phyloP scores from a whole-genome alignment of 2,888 invertebrate genomes.

The Anoplius nigerrimus region DNA sequence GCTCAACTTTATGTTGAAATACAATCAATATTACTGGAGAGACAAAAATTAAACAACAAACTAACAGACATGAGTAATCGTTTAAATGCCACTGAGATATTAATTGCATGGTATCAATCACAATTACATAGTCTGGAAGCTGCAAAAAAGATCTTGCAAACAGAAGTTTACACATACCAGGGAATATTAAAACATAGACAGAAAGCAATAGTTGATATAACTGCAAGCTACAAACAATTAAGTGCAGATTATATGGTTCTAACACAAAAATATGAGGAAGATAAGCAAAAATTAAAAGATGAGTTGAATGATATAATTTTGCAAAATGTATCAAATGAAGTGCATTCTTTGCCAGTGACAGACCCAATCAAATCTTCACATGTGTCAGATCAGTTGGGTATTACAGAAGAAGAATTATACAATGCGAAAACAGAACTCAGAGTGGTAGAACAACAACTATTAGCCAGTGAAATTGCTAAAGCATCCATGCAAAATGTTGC shows the following conservation, averaged over 20 bases:
- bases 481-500: slow-evolving; percentile 51
- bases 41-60: slow-evolving; percentile 57
- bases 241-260: slow-evolving; percentile 51
- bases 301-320: slow-evolving; percentile 43
- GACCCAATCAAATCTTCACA: too few relatives aligned
- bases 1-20: slow-evolving; percentile 63
- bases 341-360: neutral
- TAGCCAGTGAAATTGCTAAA: slow-evolving; percentile 51
- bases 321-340: slow-evolving; percentile 19
- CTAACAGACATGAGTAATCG: slow-evolving; percentile 55
- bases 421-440: slow-evolving; percentile 50
- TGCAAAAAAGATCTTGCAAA: slow-evolving; percentile 55
- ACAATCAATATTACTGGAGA: slow-evolving; percentile 58
- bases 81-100: slow-evolving; percentile 52
- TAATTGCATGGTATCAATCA: slow-evolving; percentile 64
- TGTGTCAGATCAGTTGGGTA: slow-evolving; percentile 39
- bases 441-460: slow-evolving; percentile 51
- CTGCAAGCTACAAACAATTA: slow-evolving; percentile 56
- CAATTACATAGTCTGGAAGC: slow-evolving; percentile 62
- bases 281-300: slow-evolving; percentile 47
- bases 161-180: slow-evolving; percentile 63
- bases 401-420: slow-evolving; percentile 54
- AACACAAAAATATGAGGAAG: slow-evolving; percentile 49
- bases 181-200: slow-evolving; percentile 59
- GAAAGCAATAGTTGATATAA: slow-evolving; percentile 51